Conservation (phyloP, 2,113 vertebrate genomes). For the Tragelaphus imberbis region DNA sequence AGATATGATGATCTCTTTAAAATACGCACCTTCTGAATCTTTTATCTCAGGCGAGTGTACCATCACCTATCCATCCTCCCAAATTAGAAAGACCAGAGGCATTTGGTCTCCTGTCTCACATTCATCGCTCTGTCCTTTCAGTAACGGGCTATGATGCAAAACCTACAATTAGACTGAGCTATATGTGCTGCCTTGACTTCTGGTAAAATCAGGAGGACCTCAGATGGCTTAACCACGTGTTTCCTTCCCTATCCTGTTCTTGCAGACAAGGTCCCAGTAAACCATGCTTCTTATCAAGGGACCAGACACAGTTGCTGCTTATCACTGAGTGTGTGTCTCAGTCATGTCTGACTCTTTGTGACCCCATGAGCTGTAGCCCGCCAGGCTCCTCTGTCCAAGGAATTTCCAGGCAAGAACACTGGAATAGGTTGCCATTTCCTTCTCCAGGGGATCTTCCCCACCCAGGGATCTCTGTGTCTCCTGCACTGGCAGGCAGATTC, state of each 20-base stretch:
- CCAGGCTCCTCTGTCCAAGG: background rate
- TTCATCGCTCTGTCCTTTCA: background rate
- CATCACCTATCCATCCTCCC: background rate
- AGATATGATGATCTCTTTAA: background rate
- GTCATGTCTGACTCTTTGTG: background rate
- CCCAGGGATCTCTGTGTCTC: background rate
- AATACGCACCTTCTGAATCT: background rate
- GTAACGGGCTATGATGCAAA: too few relatives aligned
- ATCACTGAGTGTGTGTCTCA: background rate
- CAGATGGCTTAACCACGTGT: background rate
- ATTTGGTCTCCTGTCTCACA: too few relatives aligned
- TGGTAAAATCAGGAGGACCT: background rate
- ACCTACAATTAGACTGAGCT: background rate
- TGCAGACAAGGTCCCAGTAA: background rate
- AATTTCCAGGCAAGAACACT: background rate
- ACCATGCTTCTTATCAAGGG: background rate
- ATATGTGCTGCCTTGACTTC: background rate
- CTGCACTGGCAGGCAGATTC: background rate
- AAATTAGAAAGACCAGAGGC: background rate
- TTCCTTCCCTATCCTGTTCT: background rate
- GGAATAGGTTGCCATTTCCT: background rate
- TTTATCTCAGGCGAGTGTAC: background rate
- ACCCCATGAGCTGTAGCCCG: rapidly evolving
- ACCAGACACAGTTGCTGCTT: background rate
- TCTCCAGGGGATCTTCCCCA: background rate